phyloP scores from a whole-genome alignment of 2,797 vertebrate species.

The Platalea minor region DNA sequence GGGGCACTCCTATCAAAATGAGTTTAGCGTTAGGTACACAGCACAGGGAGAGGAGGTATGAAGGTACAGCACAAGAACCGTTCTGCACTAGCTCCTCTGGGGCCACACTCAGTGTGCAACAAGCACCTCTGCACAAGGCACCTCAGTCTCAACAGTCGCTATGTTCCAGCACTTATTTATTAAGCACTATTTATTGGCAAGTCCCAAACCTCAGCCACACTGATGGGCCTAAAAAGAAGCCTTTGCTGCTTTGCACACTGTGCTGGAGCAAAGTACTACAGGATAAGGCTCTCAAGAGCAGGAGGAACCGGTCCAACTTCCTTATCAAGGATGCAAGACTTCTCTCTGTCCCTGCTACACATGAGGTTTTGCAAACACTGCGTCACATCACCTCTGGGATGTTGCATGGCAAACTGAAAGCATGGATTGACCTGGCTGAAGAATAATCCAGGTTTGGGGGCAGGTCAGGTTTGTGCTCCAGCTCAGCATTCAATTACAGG shows the following conservation, averaged over 20 bases:
- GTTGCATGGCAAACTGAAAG: not conserved
- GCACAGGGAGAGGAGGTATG: not conserved
- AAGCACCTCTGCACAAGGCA: not conserved
- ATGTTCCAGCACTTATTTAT: not conserved
- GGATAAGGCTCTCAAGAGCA: not conserved
- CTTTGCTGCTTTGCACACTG: not conserved
- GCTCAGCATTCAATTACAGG: not conserved
- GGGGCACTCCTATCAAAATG: not conserved
- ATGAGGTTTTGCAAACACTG: not conserved
- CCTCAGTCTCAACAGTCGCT: not conserved
- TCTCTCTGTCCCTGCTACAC: not conserved
- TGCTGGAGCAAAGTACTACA: not conserved
- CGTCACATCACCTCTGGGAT: not conserved
- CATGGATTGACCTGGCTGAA: not conserved
- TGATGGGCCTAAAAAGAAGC: not conserved
- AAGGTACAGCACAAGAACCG: not conserved
- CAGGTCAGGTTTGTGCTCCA: not conserved
- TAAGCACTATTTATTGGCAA: not conserved
- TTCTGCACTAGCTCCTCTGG: not conserved
- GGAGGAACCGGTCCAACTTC: slow-evolving; percentile 24
- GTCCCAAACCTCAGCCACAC: not conserved
- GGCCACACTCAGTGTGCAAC: not conserved
- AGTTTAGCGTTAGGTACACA: not conserved
- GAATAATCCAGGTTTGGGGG: not conserved
- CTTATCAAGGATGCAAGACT: not conserved